Evolutionary conservation across 2,113 vertebrate genomes (phyloP), one percentile per base, ranked within the genome.

Genomic region (Tinamus guttatus): DNA sequence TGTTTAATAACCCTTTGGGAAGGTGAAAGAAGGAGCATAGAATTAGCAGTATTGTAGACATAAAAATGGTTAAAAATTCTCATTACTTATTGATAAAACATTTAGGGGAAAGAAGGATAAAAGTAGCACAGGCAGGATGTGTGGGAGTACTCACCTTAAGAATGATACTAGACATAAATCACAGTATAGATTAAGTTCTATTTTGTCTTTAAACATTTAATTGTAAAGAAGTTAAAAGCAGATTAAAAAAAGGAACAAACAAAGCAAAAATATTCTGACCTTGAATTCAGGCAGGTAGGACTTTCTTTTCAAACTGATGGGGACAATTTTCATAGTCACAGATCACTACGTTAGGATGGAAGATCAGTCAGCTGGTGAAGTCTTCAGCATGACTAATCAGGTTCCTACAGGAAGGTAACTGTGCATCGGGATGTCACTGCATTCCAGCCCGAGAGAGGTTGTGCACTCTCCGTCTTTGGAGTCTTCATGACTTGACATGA

Each of bases 261-360:
- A 56, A 56, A 56, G 9, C 15, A 56, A 17, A 30, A 56, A 15
- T 30, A 56, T 56, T 68, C 10, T 24, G 30, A 43, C 10, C 21
- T 60, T 75, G 59, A 43, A 68, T 73, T 38, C 25, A 36, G 5
- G 20, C 40, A 60, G 16, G 62, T 80, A 36, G 27, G 14, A 56
- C 17, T 56, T 56, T 28, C 54, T 56, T 62, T 21, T 73, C 24
- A 49, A 19, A 17, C 15, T n/a, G 34, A 62, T 9, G 22, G 20
- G 47, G 9, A 8, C 14, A 20, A 22, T 60, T 85, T 52, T 32
- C 43, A 9, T 25, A 20, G 17, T 41, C 40, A 28, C 13, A 38
- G 60, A 18, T 28, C 21, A 67, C 25, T 12, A 3, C 3, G 6
- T 16, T 24, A 54, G 24, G 13, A 19, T 0, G 0, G 9, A 14